Evolutionary conservation across 2,888 invertebrate genomes (phyloP).

Genomic region (Girardia tigrina): DNA sequence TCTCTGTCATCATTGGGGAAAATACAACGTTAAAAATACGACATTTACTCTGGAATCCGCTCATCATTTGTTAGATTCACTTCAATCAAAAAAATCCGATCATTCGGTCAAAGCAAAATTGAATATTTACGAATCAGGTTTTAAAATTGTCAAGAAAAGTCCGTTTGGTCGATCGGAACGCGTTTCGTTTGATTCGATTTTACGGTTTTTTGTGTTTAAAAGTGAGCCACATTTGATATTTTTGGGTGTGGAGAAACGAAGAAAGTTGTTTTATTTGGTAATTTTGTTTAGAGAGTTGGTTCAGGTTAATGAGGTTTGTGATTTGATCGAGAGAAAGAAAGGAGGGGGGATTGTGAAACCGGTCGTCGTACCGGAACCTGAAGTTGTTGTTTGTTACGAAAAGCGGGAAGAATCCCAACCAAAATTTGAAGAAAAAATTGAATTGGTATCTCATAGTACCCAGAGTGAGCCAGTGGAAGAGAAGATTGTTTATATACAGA

Average conservation of each 20-base stretch:
- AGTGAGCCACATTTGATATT: constrained; percentile 7
- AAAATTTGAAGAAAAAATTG: not conserved
- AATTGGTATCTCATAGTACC: not conserved
- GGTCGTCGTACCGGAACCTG: not conserved
- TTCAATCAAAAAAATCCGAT: constrained; percentile 10
- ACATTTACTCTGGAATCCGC: not conserved
- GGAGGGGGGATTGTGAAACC: not conserved
- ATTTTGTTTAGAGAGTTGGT: not conserved
- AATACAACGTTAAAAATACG: not conserved
- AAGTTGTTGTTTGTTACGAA: not conserved
- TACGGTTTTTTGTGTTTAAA: constrained; percentile 8
- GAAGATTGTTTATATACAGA: not conserved
- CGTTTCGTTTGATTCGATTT: not conserved
- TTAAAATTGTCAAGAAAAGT: not conserved
- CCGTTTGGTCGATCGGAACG: not conserved
- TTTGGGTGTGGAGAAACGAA: not conserved
- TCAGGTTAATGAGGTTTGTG: constrained; percentile 24
- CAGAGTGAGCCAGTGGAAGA: constrained; percentile 12
- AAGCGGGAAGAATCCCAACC: not conserved
- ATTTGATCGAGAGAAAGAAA: constrained; percentile 28
- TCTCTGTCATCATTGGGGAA: constrained; percentile 10
- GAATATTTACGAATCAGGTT: not conserved
- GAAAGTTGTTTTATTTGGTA: constrained; percentile 2
- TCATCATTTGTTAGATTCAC: not conserved
- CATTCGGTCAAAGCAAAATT: not conserved